phyloP scores from a whole-genome alignment of 2,113 vertebrate species.

The Cygnus buccinator region DNA sequence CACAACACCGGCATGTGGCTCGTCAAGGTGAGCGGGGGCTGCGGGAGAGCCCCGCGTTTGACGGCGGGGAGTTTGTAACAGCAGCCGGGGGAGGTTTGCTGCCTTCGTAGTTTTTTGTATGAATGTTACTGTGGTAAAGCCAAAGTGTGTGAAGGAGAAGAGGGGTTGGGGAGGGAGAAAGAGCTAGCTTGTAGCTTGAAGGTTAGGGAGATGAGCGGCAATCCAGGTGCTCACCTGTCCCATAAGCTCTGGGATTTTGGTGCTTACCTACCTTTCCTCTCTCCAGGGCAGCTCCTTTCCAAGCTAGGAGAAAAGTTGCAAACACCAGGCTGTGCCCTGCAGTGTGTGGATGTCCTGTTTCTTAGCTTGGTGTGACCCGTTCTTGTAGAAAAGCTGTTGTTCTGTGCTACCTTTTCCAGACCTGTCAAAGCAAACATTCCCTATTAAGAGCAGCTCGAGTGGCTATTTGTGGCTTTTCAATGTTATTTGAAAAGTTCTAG shows the following conservation, averaged over 20 bases:
- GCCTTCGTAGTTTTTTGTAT: too few species aligned
- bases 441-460: background rate
- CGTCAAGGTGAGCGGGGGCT: constrained; percentile 85
- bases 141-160: background rate
- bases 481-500: background rate
- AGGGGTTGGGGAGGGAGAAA: background rate
- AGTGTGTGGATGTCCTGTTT: background rate
- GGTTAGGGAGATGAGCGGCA: background rate
- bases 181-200: background rate
- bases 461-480: background rate
- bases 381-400: constrained; percentile 16
- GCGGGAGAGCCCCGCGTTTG: too few species aligned
- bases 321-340: background rate
- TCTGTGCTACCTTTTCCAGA: background rate
- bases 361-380: background rate
- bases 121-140: too few species aligned
- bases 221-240: background rate
- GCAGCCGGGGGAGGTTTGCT: too few species aligned
- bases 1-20: constrained; percentile 96
- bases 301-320: background rate
- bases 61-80: too few species aligned
- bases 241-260: too few species aligned
- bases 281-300: background rate
- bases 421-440: background rate
- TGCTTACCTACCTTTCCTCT: background rate